Evolutionary conservation across 2,113 vertebrate genomes (phyloP).

Genomic region (Dasypus novemcinctus): DNA sequence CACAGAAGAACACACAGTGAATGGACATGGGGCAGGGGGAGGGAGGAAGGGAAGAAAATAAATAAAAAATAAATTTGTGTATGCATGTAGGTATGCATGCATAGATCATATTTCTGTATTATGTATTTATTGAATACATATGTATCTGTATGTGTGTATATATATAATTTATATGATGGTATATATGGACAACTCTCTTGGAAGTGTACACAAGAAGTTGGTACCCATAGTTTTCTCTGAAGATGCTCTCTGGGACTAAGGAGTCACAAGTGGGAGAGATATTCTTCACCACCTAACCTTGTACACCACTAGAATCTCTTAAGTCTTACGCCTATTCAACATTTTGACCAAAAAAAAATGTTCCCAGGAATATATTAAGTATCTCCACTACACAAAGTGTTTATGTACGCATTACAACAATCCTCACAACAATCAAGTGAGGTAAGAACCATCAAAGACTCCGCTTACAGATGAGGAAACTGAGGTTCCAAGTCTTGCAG

Average conservation of each 20-base stretch:
- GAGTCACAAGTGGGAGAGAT: background rate
- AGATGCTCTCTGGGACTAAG: background rate
- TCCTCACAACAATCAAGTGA: accelerated
- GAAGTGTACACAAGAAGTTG: background rate
- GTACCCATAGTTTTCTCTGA: background rate
- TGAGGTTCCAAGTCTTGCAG: background rate
- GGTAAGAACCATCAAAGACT: background rate
- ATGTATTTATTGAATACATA: too few relatives aligned
- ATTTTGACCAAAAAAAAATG: background rate
- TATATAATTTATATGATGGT: background rate
- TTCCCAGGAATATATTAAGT: background rate
- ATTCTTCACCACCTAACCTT: background rate
- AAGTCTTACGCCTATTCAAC: background rate
- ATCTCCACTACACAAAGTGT: background rate
- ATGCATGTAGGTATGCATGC: background rate
- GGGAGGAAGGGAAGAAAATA: too few relatives aligned
- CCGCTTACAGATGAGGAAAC: background rate
- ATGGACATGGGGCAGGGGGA: too few relatives aligned
- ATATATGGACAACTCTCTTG: background rate
- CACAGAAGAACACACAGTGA: too few relatives aligned
- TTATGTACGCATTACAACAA: background rate
- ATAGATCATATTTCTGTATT: too few relatives aligned
- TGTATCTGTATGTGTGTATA: too few relatives aligned
- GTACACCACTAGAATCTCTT: background rate
- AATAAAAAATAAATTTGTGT: too few relatives aligned